A percentile compares a stretch with the other conserved stretches of the same genome.
Evolutionary conservation across 1,140 invertebrate genomes (phyloP).

Genomic region (Drosophila subpulchrella): DNA sequence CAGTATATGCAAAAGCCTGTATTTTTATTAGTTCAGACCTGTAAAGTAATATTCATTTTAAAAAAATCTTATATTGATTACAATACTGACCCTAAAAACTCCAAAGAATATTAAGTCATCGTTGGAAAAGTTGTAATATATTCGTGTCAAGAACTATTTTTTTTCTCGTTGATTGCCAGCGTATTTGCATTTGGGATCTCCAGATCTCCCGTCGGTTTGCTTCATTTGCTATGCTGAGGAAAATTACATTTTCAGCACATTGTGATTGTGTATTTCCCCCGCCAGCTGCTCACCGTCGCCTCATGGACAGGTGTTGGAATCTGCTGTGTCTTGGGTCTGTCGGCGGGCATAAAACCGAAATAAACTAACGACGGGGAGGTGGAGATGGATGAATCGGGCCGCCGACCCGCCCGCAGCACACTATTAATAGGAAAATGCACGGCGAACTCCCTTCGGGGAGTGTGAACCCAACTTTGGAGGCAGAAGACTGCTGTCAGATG

Average conservation of each 20-base stretch:
- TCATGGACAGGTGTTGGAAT: conserved; percentile 66
- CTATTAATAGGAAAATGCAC: conserved; percentile 26
- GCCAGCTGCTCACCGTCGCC: conserved; percentile 27
- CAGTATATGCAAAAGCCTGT: too few relatives aligned
- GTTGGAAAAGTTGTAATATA: not conserved
- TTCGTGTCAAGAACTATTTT: not conserved
- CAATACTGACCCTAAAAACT: too few relatives aligned
- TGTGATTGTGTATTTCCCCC: conserved; percentile 30
- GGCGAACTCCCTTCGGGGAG: conserved; percentile 15
- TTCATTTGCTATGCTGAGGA: conserved; percentile 37
- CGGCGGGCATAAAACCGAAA: conserved; percentile 8
- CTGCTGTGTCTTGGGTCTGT: conserved; percentile 17
- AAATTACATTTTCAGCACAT: conserved; percentile 63
- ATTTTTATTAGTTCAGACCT: too few relatives aligned
- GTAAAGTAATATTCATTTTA: too few relatives aligned
- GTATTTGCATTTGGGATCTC: conserved; percentile 3
- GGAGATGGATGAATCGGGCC: conserved; percentile 36
- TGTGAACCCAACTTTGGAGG: conserved; percentile 6
- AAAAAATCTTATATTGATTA: too few relatives aligned
- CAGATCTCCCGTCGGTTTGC: conserved; percentile 4
- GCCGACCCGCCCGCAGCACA: conserved; percentile 32
- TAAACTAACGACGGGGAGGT: conserved; percentile 2
- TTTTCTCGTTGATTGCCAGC: not conserved
- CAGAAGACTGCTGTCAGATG: conserved; percentile 42
- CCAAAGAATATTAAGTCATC: too few relatives aligned